A percentile compares a stretch with the other conserved stretches of the same genome.
Conservation (phyloP, 2,888 invertebrate genomes). For the Acrocyrtus sp. region DNA sequence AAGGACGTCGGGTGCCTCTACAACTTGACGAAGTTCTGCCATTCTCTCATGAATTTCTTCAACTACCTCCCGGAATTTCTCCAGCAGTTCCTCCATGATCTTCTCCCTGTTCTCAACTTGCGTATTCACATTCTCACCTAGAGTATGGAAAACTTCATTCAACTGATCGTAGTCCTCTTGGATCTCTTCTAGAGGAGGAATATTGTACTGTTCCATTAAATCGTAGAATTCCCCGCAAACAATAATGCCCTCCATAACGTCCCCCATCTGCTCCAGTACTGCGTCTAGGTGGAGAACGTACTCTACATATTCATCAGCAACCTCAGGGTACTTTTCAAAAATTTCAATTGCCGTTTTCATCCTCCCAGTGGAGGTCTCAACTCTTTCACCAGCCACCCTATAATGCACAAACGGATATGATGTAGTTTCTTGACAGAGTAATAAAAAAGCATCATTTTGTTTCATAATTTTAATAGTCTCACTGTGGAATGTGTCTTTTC, state of each 20-base stretch:
- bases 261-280: constrained; percentile 71
- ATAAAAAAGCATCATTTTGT: constrained; percentile 3
- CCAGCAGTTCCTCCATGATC: constrained; percentile 77
- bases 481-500: constrained; percentile 75
- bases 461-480: constrained; percentile 64
- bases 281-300: constrained; percentile 78
- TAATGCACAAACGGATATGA: not conserved
- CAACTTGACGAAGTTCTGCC: constrained; percentile 73
- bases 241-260: constrained; percentile 78
- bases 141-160: constrained; percentile 65
- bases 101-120: constrained; percentile 76
- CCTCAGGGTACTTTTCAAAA: constrained; percentile 74
- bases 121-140: constrained; percentile 78
- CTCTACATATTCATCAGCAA: constrained; percentile 78
- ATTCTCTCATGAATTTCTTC: constrained; percentile 78
- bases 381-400: constrained; percentile 10
- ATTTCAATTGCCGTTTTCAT: constrained; percentile 75
- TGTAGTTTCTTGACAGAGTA: too few relatives aligned
- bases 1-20: constrained; percentile 79
- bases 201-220: constrained; percentile 82
- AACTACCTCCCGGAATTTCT: constrained; percentile 82
- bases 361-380: constrained; percentile 66
- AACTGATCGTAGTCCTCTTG: constrained; percentile 62
- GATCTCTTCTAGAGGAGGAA: constrained; percentile 80
- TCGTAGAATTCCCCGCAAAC: constrained; percentile 86